Evolutionary conservation across 2,113 vertebrate species (phyloP), one percentile per base, ranked within the genome.

Genomic region (Erpornis zantholeuca): DNA sequence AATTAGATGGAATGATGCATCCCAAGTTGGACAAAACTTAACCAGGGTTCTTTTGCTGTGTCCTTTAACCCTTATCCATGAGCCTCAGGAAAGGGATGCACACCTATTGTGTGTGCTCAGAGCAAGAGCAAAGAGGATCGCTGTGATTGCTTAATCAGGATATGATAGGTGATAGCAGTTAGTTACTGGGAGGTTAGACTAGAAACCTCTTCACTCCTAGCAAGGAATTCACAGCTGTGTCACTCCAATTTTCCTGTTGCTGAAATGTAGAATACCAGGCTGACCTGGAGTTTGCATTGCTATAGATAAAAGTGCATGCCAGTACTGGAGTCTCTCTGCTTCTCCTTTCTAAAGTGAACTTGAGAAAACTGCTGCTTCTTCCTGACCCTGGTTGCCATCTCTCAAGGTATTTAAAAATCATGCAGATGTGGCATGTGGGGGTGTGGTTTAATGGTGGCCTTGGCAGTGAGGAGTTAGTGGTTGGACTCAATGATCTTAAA

Each of bases 251-350:
- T 92, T 79, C 52, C 38, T 82, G 13, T 21, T 75, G 24, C 20
- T 87, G 50, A 73, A n/a, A 19, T 14, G 15, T 9, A 13, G 57
- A 53, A 15, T n/a, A 12, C 40, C 38, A 57, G 54, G 11, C 4
- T 53, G 38, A 47, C 4, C 0, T 19, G 21, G 18, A 44, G 10
- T 47, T 66, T 27, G 15, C 23, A 5, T 19, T 85, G 28, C 38
- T 59, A 1, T 8, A 17, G 35, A n/a, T 22, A 12, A 3, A 6
- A 3, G 23, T 31, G 11, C 1, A 0, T 36, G 10, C 6, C 18
- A 16, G 25, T 28, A 4, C 21, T 24, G 20, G 19, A 36, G 91
- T 61, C 10, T 54, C 12, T 94, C 33, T 29, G 7, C 29, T 88
- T 79, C 31, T 56, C 6, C 21, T 82, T 88, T 71, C 35, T 38